phyloP scores from a whole-genome alignment of 30 jellyfish, hydroid and myxozoan species.

The Aurelia aurita region DNA sequence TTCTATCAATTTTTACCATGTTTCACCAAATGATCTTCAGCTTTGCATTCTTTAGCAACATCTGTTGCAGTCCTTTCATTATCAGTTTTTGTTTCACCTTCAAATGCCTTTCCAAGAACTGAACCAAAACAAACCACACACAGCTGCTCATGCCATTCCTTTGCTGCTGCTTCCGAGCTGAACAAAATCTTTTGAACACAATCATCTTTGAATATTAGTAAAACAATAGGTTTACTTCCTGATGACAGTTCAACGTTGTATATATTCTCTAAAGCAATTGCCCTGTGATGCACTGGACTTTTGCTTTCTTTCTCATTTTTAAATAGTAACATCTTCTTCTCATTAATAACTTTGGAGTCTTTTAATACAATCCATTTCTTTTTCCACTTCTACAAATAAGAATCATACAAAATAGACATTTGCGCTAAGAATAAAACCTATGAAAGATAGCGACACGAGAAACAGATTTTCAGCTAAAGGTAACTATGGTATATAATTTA shows the following conservation, averaged over 20 bases:
- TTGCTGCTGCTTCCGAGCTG: conserved; percentile 20
- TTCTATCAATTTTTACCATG: background rate
- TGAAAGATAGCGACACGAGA: no score
- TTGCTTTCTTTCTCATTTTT: conserved; percentile 31
- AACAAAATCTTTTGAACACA: conserved; percentile 17
- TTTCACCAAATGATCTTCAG: background rate
- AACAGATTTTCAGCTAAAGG: no score
- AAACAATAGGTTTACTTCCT: background rate
- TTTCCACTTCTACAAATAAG: conserved; percentile 60
- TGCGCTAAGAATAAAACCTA: no score
- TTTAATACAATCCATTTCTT: conserved; percentile 50
- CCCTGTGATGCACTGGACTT: background rate
- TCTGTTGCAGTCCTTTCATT: background rate
- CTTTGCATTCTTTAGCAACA: background rate
- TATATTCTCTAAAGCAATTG: conserved; percentile 20
- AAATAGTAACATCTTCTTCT: conserved; percentile 8
- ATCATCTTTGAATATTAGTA: conserved; percentile 10
- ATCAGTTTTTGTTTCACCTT: background rate
- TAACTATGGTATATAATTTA: no score
- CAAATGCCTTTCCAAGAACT: conserved; percentile 28
- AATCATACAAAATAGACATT: background rate
- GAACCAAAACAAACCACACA: conserved; percentile 54
- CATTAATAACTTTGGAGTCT: conserved; percentile 2
- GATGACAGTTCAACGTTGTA: conserved; percentile 4
- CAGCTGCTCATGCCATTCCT: conserved; percentile 64